Evolutionary conservation across 2,113 vertebrate species (phyloP).

Genomic region (Pungitius pungitius): DNA sequence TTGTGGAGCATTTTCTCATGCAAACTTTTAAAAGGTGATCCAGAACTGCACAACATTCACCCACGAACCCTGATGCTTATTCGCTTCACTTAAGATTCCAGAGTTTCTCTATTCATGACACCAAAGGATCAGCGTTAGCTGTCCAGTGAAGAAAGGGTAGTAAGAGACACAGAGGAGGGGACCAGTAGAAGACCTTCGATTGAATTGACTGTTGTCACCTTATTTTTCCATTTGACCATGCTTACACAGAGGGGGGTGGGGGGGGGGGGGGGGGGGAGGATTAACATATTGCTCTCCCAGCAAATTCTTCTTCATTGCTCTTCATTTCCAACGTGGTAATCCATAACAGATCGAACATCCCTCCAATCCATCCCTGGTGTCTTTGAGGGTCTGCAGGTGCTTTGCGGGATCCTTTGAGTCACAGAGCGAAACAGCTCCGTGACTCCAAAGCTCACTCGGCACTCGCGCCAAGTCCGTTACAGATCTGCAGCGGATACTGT

Average conservation of each 20-base stretch:
- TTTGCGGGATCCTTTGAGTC: slow-evolving; percentile 44
- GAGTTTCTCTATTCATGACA: slow-evolving; percentile 36
- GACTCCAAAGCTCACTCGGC: slow-evolving; percentile 50
- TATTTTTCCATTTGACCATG: slow-evolving; percentile 33
- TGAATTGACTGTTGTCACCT: slow-evolving; percentile 39
- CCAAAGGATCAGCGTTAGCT: slow-evolving; percentile 29
- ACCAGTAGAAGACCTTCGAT: slow-evolving; percentile 62
- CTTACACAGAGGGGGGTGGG: background rate
- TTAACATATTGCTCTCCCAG: slow-evolving; percentile 6
- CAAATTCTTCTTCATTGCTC: slow-evolving; percentile 46
- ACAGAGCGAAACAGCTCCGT: slow-evolving; percentile 17
- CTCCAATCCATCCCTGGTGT: slow-evolving; percentile 23
- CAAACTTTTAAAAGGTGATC: slow-evolving; percentile 42
- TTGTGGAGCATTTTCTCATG: slow-evolving; percentile 80
- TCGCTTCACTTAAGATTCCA: slow-evolving; percentile 62
- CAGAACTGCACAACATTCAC: slow-evolving; percentile 40
- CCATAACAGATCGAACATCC: slow-evolving; percentile 7
- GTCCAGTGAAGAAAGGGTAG: slow-evolving; percentile 5
- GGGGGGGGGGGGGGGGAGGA: background rate
- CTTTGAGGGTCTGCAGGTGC: slow-evolving; percentile 37
- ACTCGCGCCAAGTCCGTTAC: slow-evolving; percentile 52
- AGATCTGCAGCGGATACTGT: slow-evolving; percentile 47
- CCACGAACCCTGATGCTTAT: slow-evolving; percentile 24
- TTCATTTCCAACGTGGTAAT: slow-evolving; percentile 36
- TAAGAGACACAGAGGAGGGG: slow-evolving; percentile 54